A percentile compares a stretch with the other conserved stretches of the same genome.
These are phyloP conservation scores for Florisuga fusca DNA, from an alignment of 2,797 vertebrate species.

Conservation along the genomic window DNA sequence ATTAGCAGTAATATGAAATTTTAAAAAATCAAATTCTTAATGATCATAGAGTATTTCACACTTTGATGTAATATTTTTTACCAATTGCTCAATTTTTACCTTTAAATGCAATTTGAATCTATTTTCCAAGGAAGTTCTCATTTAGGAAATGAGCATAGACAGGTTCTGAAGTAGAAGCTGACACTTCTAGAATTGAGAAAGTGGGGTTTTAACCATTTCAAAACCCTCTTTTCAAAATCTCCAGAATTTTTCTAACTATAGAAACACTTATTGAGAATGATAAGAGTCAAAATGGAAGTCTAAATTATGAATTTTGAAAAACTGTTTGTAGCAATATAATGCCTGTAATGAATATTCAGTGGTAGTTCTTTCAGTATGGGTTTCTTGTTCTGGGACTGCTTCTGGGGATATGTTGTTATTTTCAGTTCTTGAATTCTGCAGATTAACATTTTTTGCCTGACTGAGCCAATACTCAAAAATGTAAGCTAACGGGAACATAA, in stretches of 20 bases:
- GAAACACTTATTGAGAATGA: neutral
- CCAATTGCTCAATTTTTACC: neutral
- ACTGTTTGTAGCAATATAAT: neutral
- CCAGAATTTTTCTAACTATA: neutral
- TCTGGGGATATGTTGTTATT: neutral
- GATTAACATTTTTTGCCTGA: neutral
- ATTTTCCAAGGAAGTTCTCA: neutral
- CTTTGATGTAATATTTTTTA: neutral
- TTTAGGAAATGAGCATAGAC: neutral
- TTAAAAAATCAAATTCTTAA: neutral
- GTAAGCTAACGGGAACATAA: neutral
- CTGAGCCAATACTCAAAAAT: neutral
- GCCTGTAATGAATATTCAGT: neutral
- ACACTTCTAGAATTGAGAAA: neutral
- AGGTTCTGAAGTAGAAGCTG: neutral
- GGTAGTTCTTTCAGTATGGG: neutral
- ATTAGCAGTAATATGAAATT: neutral
- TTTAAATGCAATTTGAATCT: neutral
- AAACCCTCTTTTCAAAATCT: neutral
- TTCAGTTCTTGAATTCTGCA: neutral
- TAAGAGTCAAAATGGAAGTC: neutral
- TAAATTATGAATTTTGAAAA: neutral
- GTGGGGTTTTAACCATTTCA: accelerated
- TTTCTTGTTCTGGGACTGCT: neutral
- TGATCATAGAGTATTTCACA: neutral